Conservation (phyloP, 2,113 vertebrate species). For the Aptenodytes patagonicus region DNA sequence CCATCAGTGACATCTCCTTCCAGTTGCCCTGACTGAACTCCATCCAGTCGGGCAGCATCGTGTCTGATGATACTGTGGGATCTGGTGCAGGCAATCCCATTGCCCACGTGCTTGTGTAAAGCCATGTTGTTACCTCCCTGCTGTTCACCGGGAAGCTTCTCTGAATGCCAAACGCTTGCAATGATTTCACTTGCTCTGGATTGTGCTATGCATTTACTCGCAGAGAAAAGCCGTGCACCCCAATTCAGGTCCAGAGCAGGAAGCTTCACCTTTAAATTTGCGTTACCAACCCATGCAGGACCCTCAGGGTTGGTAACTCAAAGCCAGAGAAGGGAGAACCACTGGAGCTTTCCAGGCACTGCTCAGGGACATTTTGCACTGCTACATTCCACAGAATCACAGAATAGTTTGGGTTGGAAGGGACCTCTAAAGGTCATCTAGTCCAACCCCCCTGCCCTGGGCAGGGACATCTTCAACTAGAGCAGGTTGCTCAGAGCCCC, state of each 20-base stretch:
- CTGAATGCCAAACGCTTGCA: background rate
- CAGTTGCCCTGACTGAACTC: background rate
- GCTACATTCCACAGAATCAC: background rate
- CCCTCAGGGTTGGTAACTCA: background rate
- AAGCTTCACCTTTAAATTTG: background rate
- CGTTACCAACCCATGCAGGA: background rate
- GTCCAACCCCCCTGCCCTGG: accelerated
- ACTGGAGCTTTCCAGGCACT: background rate
- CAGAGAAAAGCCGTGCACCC: background rate
- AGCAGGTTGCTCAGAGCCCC: background rate
- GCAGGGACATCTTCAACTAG: background rate
- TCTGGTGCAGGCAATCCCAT: background rate
- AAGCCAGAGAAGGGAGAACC: background rate
- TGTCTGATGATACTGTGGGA: background rate
- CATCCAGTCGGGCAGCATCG: background rate
- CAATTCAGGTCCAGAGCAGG: background rate
- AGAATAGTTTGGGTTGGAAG: background rate
- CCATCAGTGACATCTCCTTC: background rate
- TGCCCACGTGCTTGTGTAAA: background rate
- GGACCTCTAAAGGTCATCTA: background rate
- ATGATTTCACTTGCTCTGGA: background rate
- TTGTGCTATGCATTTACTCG: background rate
- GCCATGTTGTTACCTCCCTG: accelerated
- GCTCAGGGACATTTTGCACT: background rate
- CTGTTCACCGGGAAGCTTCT: background rate